phyloP scores from a whole-genome alignment of 2,113 vertebrate genomes.

The Heliornis fulica region DNA sequence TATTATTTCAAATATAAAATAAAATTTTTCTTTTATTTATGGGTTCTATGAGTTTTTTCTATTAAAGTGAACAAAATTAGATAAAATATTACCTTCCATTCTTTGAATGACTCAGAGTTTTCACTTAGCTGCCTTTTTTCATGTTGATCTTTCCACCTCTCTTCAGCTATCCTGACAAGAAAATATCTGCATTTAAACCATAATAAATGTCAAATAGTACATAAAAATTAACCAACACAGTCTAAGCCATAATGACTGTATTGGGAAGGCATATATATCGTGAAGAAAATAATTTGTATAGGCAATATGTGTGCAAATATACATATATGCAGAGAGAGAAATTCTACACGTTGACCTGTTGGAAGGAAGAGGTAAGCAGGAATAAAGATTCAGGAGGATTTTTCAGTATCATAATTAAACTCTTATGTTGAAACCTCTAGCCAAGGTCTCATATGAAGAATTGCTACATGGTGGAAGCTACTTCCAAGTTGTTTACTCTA shows the following conservation, averaged over 20 bases:
- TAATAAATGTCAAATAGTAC: not conserved
- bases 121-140: not conserved
- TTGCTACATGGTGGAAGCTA: not conserved
- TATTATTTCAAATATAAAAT: conserved; percentile 27
- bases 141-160: not conserved
- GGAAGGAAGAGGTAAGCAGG: not conserved
- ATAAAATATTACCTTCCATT: not conserved
- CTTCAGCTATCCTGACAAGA: not conserved
- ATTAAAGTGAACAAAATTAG: not conserved
- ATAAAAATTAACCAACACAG: not conserved
- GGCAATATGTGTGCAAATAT: not conserved
- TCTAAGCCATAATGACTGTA: not conserved
- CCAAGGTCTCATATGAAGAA: not conserved
- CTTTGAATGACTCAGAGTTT: not conserved
- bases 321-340: not conserved
- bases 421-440: not conserved
- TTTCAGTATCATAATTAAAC: not conserved
- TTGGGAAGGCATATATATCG: not conserved
- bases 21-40: conserved; percentile 3
- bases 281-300: not conserved
- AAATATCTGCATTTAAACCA: not conserved
- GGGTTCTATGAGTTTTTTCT: not conserved
- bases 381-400: not conserved
- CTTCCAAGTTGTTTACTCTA: not conserved
- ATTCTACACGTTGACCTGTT: not conserved